Base-by-base conservation (phyloP, 1,140 invertebrate genomes). In the Heliothis virescens region DNA sequence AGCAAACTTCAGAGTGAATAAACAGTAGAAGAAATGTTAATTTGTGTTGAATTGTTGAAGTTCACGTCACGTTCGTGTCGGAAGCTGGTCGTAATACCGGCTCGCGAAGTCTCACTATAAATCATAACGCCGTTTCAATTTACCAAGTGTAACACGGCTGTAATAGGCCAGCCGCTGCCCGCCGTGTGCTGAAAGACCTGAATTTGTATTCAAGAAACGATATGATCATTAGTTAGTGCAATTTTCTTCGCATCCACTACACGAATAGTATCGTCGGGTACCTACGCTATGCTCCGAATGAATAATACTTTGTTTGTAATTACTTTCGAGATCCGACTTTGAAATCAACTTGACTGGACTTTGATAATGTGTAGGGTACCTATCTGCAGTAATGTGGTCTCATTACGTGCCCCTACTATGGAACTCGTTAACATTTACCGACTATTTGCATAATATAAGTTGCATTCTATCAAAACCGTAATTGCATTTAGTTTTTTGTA, bases 121-220 rank as follows among this genome's bases (percentile, higher is more conserved):
- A 94, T 94, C 92, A 93, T 93, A 92, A 86, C 84, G 86, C 88
- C 87, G 85, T 92, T 92, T 94, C 91, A 93, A 94, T 94, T 93
- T 93, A 92, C 87, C 82, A 74, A 87, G 81, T 90, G 80, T 90
- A 90, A 91, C 86, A 86, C 86, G 82, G 75, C 81, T 79, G 90
- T 89, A 91, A 91, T 91, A 90, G 87, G 85, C 87, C 89, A 89
- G 82, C 87, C 83, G 80, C 72, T 86, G 79, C 82, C 85, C 81
- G 86, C 85, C 75, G 83, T 82, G 75, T 82, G 86, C 85, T 91
- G 87, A 89, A 93, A 93, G 88, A 90, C 86, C 88, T 88, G 82
- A 92, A 90, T 93, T 90, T 90, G 90, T 93, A 94, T 94, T 92
- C 92, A 91, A 89, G 85, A 80, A 89, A 89, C 90, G 92, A 91